These are phyloP conservation scores for Felis chaus DNA, from an alignment of 2,113 vertebrate species.

Conservation along the genomic window DNA sequence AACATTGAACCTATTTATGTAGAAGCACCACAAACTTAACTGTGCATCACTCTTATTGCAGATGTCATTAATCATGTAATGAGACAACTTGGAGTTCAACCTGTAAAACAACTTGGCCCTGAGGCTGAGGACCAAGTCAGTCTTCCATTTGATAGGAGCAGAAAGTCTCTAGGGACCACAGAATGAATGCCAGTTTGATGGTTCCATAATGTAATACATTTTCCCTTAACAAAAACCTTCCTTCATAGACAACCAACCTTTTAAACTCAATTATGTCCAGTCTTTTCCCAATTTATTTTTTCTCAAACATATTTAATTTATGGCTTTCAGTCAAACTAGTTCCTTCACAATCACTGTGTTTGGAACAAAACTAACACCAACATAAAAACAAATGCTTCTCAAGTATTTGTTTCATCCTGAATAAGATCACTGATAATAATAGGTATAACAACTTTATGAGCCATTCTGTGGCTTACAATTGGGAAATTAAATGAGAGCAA, in stretches of 20 bases:
- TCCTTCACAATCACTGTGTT: background rate
- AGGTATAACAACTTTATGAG: conserved; percentile 48
- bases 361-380: background rate
- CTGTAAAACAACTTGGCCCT: conserved; percentile 41
- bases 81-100: conserved; percentile 63
- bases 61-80: conserved; percentile 66
- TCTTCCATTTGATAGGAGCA: conserved; percentile 39
- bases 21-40: conserved; percentile 39
- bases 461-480: conserved; percentile 23
- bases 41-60: conserved; percentile 56
- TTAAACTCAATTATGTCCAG: conserved; percentile 6
- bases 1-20: conserved; percentile 53
- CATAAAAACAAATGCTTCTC: conserved; percentile 34
- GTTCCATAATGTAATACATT: conserved; percentile 26
- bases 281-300: conserved; percentile 38
- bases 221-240: conserved; percentile 18
- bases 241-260: conserved; percentile 38
- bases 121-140: conserved; percentile 34
- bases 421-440: conserved; percentile 47
- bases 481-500: conserved; percentile 60
- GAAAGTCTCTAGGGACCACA: conserved; percentile 2
- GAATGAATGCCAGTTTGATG: conserved; percentile 18
- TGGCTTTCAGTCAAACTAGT: background rate
- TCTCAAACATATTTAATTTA: conserved; percentile 15
- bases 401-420: conserved; percentile 47